Evolutionary conservation across 92 coral and sea anemone genomes (phyloP), one percentile per base, ranked within the genome.

Genomic region (Phenganax stokvisi): DNA sequence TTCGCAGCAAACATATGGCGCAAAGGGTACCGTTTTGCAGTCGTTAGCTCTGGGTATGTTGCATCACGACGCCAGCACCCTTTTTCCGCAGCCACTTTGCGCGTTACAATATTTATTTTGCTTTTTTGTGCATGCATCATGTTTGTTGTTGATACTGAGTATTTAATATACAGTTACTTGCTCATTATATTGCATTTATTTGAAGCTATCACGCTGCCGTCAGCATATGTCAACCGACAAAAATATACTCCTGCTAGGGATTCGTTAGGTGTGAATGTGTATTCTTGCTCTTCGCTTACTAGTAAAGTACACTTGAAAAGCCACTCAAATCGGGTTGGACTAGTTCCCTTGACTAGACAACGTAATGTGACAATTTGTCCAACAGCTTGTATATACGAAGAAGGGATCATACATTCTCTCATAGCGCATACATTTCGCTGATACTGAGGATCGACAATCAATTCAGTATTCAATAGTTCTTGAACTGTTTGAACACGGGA

Each of bases 141-240:
- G 47, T 37, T 37, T 37, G 47, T 37, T 37, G 5, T 37, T 37
- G 3, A 5, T 37, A 37, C 47, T 37, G 5, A 37, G 5, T 37
- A 37, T 2, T 62, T 62, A 20, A 8, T 28, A 15, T 62, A 17
- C 16, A 2, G 27, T 61, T 61, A 61, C 3, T 12, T 61, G n/a
- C 13, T 6, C n/a, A 6, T 61, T 12, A 61, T 25, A 17, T 12
- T 0, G 28, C 67, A 61, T 15, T 17, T 61, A 17, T 12, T 6
- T 12, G 67, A 61, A 6, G n/a, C 13, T 28, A 61, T 8, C 9
- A 61, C 28, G 5, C 27, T 8, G 27, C 74, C 74, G 17, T 30
- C 52, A 15, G 8, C 74, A 69, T 17, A 72, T 72, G 77, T 72
- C 17, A 72, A 55, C 12, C 60, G 57, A 72, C 77, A 72, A 51